Conservation (phyloP, 1,140 invertebrate species). For the Magallana angulata region DNA sequence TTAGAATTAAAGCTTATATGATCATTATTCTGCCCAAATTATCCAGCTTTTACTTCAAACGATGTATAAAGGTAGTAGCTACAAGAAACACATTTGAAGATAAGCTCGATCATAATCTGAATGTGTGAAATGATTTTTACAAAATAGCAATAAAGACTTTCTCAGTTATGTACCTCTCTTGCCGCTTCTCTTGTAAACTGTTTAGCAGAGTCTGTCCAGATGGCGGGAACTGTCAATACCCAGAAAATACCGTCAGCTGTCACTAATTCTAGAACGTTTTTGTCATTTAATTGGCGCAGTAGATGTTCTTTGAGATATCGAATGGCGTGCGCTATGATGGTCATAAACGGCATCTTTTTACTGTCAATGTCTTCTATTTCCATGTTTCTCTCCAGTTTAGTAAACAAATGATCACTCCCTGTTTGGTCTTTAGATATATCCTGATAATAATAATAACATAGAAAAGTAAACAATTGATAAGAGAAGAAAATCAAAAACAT, state of each 20-base stretch:
- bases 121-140: neutral
- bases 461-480: no score
- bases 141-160: neutral
- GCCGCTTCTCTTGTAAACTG: conserved; percentile 48
- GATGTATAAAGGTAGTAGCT: no score
- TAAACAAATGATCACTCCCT: conserved; percentile 1
- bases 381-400: conserved; percentile 20
- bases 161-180: conserved; percentile 7
- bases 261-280: neutral
- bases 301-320: conserved; percentile 41
- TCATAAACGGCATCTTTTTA: conserved; percentile 33
- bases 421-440: conserved; percentile 25
- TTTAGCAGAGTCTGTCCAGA: conserved; percentile 45
- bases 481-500: neutral
- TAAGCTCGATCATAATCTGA: no score
- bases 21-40: no score
- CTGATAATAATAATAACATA: neutral
- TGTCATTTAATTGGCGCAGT: neutral
- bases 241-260: conserved; percentile 22
- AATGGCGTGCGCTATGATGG: conserved; percentile 29
- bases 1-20: no score
- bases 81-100: no score
- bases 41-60: no score
- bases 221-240: conserved; percentile 41
- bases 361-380: conserved; percentile 40